phyloP scores from a whole-genome alignment of 1,140 invertebrate genomes.

The Dysdera silvatica region DNA sequence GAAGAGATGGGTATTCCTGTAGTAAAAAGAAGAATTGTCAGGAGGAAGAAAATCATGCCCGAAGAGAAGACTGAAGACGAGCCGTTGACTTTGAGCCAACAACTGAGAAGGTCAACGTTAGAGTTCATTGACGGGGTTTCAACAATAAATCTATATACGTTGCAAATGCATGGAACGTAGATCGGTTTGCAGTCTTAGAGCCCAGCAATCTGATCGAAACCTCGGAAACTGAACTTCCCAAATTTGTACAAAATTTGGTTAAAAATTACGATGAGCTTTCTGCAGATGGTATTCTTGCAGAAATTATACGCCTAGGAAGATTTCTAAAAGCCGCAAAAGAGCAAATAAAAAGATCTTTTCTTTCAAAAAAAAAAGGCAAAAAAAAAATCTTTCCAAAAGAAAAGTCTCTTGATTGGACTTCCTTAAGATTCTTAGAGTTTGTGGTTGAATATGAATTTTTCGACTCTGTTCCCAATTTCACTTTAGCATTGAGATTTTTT shows the following conservation, averaged over 20 bases:
- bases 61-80: not conserved
- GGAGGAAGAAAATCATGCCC: not conserved
- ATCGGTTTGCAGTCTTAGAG: slow-evolving; percentile 1
- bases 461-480: not conserved
- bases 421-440: not conserved
- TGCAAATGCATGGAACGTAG: not conserved
- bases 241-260: slow-evolving; percentile 2
- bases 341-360: no score
- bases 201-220: slow-evolving; percentile 9
- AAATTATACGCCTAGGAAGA: not conserved
- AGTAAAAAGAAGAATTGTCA: not conserved
- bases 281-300: not conserved
- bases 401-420: not conserved
- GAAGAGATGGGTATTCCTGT: not conserved
- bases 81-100: not conserved
- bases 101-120: not conserved
- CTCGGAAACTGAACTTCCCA: slow-evolving; percentile 14
- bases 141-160: not conserved
- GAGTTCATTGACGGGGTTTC: not conserved
- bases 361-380: no score
- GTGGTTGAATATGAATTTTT: not conserved
- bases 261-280: slow-evolving; percentile 6
- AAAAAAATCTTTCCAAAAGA: no score
- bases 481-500: not conserved
- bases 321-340: not conserved